Percentiles rank a stretch among this genome's conserved stretches.
These are phyloP conservation scores for Pelusios castaneus DNA, from an alignment of 2,113 vertebrate genomes.

Conservation along the genomic window DNA sequence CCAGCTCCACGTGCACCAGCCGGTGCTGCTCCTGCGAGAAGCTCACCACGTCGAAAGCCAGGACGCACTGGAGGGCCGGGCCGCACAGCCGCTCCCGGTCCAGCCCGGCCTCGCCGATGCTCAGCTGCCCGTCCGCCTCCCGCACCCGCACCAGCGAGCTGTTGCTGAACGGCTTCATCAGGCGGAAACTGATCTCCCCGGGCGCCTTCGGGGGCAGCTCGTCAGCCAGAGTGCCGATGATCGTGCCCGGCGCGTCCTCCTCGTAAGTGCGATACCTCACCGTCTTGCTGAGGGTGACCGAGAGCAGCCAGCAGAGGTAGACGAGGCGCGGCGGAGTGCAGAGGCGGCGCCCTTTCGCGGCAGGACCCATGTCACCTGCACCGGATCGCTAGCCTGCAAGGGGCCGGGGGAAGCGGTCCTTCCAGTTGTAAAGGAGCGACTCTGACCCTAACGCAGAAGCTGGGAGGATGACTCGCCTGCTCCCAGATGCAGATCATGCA, in stretches of 20 bases:
- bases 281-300: slow-evolving; percentile 81
- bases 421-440: not conserved
- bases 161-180: slow-evolving; percentile 94
- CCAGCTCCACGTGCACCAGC: slow-evolving; percentile 94
- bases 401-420: not conserved
- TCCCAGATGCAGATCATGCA: not conserved
- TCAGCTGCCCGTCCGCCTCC: slow-evolving; percentile 92
- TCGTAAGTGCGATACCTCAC: slow-evolving; percentile 91
- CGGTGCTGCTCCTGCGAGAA: slow-evolving; percentile 92
- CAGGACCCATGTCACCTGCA: slow-evolving; percentile 55
- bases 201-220: slow-evolving; percentile 89
- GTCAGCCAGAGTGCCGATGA: slow-evolving; percentile 93
- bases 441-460: not conserved
- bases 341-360: slow-evolving; percentile 4
- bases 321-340: slow-evolving; percentile 60
- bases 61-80: slow-evolving; percentile 85
- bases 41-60: slow-evolving; percentile 94
- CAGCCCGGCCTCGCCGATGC: slow-evolving; percentile 87
- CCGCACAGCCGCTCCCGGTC: slow-evolving; percentile 92
- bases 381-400: slow-evolving; percentile 14
- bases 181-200: slow-evolving; percentile 88
- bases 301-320: slow-evolving; percentile 75
- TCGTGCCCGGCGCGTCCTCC: slow-evolving; percentile 89
- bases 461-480: not conserved
- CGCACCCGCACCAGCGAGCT: slow-evolving; percentile 90